Percentiles rank a stretch among this genome's conserved stretches.
phyloP scores from a whole-genome alignment of 1,140 invertebrate genomes.

The Tenebrio molitor region DNA sequence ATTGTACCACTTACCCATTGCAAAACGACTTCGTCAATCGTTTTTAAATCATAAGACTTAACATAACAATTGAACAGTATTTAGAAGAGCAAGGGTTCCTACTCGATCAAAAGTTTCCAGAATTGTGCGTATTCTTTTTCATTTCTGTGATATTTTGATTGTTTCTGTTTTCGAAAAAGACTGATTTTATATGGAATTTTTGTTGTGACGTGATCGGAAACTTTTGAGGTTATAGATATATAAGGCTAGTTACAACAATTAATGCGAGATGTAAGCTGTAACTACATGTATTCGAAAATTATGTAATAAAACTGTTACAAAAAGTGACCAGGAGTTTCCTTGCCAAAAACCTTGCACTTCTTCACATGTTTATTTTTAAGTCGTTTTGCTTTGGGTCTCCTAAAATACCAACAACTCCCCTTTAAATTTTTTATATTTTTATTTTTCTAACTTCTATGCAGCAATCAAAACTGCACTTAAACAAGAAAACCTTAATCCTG shows the following conservation, averaged over 20 bases:
- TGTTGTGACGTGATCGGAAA: constrained; percentile 18
- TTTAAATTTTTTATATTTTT: constrained; percentile 53
- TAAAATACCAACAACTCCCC: constrained; percentile 26
- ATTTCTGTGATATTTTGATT: constrained; percentile 56
- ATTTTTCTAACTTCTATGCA: constrained; percentile 64
- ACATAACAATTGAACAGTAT: constrained; percentile 36
- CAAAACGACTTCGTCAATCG: constrained; percentile 64
- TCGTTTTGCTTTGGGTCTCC: constrained; percentile 65
- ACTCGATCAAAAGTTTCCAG: constrained; percentile 55
- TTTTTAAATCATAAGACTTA: constrained; percentile 50
- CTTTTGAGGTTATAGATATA: constrained; percentile 32
- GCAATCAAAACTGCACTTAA: constrained; percentile 87
- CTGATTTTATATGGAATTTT: constrained; percentile 47
- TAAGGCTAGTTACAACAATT: constrained; percentile 22
- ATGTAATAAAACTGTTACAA: constrained; percentile 57
- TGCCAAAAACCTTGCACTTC: constrained; percentile 61
- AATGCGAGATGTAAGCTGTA: constrained; percentile 53
- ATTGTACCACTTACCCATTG: constrained; percentile 64
- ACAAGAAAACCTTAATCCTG: constrained; percentile 90
- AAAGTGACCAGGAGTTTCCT: constrained; percentile 54
- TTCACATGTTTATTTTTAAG: constrained; percentile 58
- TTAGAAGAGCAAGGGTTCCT: constrained; percentile 58
- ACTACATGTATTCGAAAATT: constrained; percentile 58
- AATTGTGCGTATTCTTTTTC: constrained; percentile 42
- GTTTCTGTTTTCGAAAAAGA: constrained; percentile 49